Base-by-base conservation (phyloP, 2,113 vertebrate genomes). In the Seriola quinqueradiata region DNA sequence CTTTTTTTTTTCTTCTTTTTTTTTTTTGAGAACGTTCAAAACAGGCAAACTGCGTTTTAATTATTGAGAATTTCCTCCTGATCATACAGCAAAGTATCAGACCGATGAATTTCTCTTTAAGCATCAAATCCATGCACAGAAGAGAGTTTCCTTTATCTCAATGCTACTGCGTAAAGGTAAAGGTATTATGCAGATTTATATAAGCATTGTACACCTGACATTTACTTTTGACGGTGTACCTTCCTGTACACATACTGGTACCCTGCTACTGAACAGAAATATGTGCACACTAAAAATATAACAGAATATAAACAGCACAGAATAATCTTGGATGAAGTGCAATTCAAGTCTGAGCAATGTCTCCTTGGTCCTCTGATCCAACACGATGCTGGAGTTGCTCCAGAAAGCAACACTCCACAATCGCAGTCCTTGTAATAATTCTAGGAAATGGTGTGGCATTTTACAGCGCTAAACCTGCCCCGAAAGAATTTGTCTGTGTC, bases 31-130 rank as follows among this genome's bases (percentile, higher is more conserved):
- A 6, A 75, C 21, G 54, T 58, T 77, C 25, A 34, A 75, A 86
- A 88, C 79, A 87, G 90, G 89, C 88, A 88, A 93, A 90, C 86
- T 91, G 87, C 84, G 57, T 89, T 92, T 93, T 92, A 84, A 91
- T 93, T 90, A 82, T 75, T 67, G 58, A 86, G 59, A 83, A 76
- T 77, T 86, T 60, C 75, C 70, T 73, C 23, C 61, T 58, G 21
- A 69, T 52, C 75, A 67, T 52, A 4, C 57, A 58, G 63, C 71
- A 82, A 74, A 60, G 74, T 74, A 84, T 61, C 8, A 25, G 32
- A 71, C 59, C 32, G 73, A 38, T 70, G 25, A 42, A 76, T 79
- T 66, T 42, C 52, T 58, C 64, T 79, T 50, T 54, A 80, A 44
- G 74, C 44, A 61, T 25, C 52, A 48, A 58, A 64, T 66, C 61